phyloP scores from a whole-genome alignment of 53 echinoderm and acorn worm species.

The Stichopus horrens region DNA sequence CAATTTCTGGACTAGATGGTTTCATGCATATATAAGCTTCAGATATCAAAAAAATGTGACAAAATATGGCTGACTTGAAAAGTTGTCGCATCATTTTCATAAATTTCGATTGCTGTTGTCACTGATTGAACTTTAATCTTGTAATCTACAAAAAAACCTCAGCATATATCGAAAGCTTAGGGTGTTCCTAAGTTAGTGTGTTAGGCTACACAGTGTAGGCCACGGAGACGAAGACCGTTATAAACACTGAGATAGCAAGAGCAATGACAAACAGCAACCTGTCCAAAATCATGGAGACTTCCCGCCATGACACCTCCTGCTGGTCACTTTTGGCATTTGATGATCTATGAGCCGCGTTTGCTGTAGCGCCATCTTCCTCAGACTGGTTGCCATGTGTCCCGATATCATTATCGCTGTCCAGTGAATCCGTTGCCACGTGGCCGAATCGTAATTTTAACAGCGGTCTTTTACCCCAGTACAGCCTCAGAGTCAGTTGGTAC shows the following conservation, averaged over 20 bases:
- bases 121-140: too few relatives aligned
- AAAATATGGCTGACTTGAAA: too few relatives aligned
- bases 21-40: too few relatives aligned
- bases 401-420: background rate
- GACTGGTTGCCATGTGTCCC: background rate
- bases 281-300: constrained; percentile 18
- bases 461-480: background rate
- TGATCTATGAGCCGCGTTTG: background rate
- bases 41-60: too few relatives aligned
- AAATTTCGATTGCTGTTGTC: too few relatives aligned
- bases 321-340: background rate
- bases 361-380: background rate
- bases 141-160: too few relatives aligned
- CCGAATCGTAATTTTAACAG: too few relatives aligned
- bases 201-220: background rate
- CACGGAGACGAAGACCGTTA: constrained; percentile 3
- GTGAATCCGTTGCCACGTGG: background rate
- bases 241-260: background rate
- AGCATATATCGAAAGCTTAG: too few relatives aligned
- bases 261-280: constrained; percentile 11
- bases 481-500: background rate
- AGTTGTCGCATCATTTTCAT: too few relatives aligned
- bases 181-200: too few relatives aligned
- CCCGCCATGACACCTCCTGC: background rate
- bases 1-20: too few relatives aligned